A percentile compares a stretch with the other conserved stretches of the same genome.
These are phyloP conservation scores for Hippoglossus hippoglossus DNA, from an alignment of 2,797 vertebrate genomes.

Conservation along the genomic window DNA sequence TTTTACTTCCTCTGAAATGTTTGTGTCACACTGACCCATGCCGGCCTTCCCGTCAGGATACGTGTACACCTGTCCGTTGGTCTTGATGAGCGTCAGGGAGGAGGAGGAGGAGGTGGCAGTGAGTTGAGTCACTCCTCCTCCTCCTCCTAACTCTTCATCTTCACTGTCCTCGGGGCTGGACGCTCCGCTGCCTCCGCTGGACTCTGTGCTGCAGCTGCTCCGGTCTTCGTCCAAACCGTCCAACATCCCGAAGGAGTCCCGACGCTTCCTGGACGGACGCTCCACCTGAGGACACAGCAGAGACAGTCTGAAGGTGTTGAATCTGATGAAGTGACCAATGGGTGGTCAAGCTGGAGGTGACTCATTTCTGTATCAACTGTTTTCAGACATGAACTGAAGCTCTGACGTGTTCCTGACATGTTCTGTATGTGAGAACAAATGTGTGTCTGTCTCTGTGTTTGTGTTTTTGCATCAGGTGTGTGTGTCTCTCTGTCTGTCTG, in stretches of 20 bases:
- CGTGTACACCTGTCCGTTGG: slow-evolving; percentile 96
- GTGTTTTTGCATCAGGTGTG: too few species aligned
- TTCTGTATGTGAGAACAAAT: too few species aligned
- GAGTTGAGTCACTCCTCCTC: slow-evolving; percentile 57
- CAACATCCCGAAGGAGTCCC: slow-evolving; percentile 93
- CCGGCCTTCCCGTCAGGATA: slow-evolving; percentile 96
- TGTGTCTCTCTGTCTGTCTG: too few species aligned
- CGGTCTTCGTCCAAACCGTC: slow-evolving; percentile 88
- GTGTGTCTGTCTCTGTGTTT: too few species aligned
- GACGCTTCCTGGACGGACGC: slow-evolving; percentile 87
- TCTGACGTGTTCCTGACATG: too few species aligned
- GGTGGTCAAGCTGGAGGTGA: too few species aligned
- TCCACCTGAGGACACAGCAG: slow-evolving; percentile 82
- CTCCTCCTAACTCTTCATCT: slow-evolving; percentile 82
- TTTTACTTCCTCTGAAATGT: too few species aligned
- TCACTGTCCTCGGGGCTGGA: slow-evolving; percentile 94
- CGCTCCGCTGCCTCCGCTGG: slow-evolving; percentile 86
- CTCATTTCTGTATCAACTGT: too few species aligned
- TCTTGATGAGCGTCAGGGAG: slow-evolving; percentile 94
- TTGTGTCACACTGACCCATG: slow-evolving; percentile 87
- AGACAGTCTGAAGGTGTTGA: background rate
- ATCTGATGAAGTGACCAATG: too few species aligned
- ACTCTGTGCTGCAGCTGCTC: slow-evolving; percentile 94
- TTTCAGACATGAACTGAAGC: too few species aligned
- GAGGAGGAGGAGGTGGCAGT: slow-evolving; percentile 77